Evolutionary conservation across 2,113 vertebrate genomes (phyloP).

Genomic region (Enhydra lutris): DNA sequence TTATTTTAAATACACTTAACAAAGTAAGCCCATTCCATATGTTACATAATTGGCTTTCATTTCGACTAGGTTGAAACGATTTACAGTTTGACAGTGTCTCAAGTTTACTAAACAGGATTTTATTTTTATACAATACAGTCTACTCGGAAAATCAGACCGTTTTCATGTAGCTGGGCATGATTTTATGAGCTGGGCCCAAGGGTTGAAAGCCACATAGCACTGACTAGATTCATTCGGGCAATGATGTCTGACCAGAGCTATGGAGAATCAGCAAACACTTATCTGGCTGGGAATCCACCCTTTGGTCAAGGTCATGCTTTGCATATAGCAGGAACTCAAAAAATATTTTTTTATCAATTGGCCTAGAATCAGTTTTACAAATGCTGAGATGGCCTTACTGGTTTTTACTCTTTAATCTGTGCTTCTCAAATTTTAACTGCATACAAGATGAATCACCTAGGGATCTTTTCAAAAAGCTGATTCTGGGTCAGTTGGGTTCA

Average conservation of each 20-base stretch:
- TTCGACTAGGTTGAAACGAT: not conserved
- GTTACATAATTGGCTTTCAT: not conserved
- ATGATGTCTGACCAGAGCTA: not conserved
- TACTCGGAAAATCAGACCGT: not conserved
- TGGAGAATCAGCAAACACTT: not conserved
- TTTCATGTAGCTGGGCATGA: not conserved
- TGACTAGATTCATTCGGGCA: not conserved
- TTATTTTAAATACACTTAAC: constrained; percentile 41
- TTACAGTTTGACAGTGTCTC: not conserved
- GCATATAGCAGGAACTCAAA: not conserved
- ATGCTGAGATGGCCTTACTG: not conserved
- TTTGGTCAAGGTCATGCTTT: not conserved
- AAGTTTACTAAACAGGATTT: constrained; percentile 23
- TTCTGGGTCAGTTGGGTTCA: not conserved
- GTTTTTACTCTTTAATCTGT: not conserved
- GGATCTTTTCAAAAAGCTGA: not conserved
- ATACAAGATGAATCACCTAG: not conserved
- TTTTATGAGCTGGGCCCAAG: not conserved
- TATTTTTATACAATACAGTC: constrained; percentile 19
- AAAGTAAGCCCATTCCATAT: not conserved
- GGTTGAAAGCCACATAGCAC: not conserved
- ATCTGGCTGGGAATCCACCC: not conserved
- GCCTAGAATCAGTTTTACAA: not conserved
- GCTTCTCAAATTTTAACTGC: not conserved
- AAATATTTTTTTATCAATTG: not conserved